Base-by-base conservation (phyloP, 2,888 invertebrate genomes). In the Trissonchulus latispiculum region DNA sequence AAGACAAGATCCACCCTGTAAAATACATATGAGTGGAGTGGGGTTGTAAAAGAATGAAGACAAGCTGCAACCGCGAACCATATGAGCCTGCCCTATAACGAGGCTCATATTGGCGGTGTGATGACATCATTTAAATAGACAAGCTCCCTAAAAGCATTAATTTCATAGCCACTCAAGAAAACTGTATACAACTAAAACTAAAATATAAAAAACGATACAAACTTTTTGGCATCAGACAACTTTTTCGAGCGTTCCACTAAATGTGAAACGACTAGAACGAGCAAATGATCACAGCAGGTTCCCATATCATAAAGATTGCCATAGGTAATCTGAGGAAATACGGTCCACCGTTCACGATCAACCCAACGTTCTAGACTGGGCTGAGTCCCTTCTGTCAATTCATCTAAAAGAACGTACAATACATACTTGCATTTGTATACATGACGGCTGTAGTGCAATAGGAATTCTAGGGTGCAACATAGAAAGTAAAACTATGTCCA, bases 301-400 rank as follows among this genome's bases (percentile, higher is more conserved):
- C 78, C 79, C 2, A 82, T 76, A 62, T 77, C 77, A 28, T 77
- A 75, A 36, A 82, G 76, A 68, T 79, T 81, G 31, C 78, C 75
- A 8, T 77, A 66, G 71, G 77, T 76, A 15, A 81, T 77, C 48
- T 77, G 76, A 1, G 80, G 76, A 29, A 80, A 71, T 1, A 78
- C 70, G 1, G 81, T 78, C 78, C 79, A 81, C n/a, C 81, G 74
- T 66, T 82, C 80, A n/a, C 74, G 35, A 15, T 76, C 66, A 29
- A 80, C 74, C 81, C 81, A 81, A n/a, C 29, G 2, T n/a, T 48
- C 28, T 33, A 73, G 28, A 1, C 28, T 48, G 29, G 33, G 59
- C 3, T 64, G 36, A n/a, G 70, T 33, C 36, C 29, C 72, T 72
- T 3, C n/a, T n/a, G n/a, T n/a, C 48, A 48, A 15, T 48, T 48